Evolutionary conservation across 2,888 invertebrate species (phyloP).

Genomic region (Heliconius charithonia): DNA sequence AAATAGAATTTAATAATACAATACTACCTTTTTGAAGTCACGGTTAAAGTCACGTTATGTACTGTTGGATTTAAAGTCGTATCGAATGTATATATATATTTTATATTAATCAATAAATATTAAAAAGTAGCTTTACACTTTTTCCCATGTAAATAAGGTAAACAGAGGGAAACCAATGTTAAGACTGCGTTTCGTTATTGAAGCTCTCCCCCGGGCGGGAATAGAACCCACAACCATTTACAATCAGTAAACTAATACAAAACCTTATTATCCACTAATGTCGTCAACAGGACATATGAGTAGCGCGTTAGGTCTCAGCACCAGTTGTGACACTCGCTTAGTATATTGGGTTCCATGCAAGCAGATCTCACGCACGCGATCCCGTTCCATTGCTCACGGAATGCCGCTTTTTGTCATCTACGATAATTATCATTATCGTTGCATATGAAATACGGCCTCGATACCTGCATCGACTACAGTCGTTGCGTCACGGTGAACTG

Average conservation of each 20-base stretch:
- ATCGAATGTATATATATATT: too few relatives aligned
- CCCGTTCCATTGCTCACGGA: conserved; percentile 59
- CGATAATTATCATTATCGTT: conserved; percentile 61
- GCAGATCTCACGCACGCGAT: conserved; percentile 62
- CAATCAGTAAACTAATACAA: neutral
- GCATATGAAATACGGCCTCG: conserved; percentile 54
- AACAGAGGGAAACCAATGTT: too few relatives aligned
- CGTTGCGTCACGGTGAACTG: conserved; percentile 57
- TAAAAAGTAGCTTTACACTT: too few relatives aligned
- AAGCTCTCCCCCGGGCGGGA: too few relatives aligned
- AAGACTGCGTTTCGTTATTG: too few relatives aligned
- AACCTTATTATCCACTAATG: neutral
- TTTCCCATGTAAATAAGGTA: too few relatives aligned
- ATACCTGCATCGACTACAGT: conserved; percentile 48
- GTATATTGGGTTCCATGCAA: conserved; percentile 30
- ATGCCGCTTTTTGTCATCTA: conserved; percentile 68
- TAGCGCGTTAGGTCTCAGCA: conserved; percentile 13
- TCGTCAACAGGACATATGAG: conserved; percentile 9
- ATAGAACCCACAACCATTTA: too few relatives aligned
- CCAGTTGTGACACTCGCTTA: conserved; percentile 32
- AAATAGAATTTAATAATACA: neutral
- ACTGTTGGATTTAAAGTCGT: too few relatives aligned
- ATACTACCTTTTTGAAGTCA: neutral
- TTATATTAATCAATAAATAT: too few relatives aligned
- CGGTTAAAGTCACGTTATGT: neutral